Conservation (phyloP, 2,797 vertebrate species). For the Apogon hyalosoma region DNA sequence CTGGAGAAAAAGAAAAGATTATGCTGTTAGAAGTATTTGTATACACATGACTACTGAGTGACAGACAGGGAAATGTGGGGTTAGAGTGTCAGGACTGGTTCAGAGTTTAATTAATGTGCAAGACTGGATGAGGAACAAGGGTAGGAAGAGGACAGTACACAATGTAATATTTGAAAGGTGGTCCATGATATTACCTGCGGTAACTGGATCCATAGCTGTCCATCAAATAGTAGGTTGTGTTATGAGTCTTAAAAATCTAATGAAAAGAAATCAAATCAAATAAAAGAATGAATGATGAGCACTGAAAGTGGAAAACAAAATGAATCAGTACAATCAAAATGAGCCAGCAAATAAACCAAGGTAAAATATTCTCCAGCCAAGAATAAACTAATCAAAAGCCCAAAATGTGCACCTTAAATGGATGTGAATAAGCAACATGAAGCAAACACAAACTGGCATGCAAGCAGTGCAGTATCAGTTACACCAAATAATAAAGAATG, state of each 20-base stretch:
- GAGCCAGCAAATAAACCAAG: constrained; percentile 68
- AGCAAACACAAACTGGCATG: constrained; percentile 61
- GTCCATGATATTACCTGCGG: constrained; percentile 80
- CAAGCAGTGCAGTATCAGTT: constrained; percentile 45
- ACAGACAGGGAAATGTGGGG: constrained; percentile 32
- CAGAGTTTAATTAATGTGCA: constrained; percentile 20
- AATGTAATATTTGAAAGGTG: constrained; percentile 58
- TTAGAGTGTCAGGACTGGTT: constrained; percentile 50
- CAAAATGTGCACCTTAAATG: constrained; percentile 47
- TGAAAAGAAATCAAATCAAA: constrained; percentile 85
- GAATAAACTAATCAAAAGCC: constrained; percentile 39
- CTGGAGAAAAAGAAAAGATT: constrained; percentile 32
- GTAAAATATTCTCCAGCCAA: constrained; percentile 36
- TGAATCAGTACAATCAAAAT: constrained; percentile 73
- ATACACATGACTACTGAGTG: constrained; percentile 15
- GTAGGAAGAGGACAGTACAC: constrained; percentile 63
- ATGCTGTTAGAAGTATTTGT: constrained; percentile 21
- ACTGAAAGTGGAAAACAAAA: constrained; percentile 76
- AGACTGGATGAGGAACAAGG: constrained; percentile 60
- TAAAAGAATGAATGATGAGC: constrained; percentile 76
- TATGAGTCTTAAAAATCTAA: constrained; percentile 86
- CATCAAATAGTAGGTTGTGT: constrained; percentile 81
- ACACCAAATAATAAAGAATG: constrained; percentile 52
- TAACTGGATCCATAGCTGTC: constrained; percentile 78
- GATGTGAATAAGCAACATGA: constrained; percentile 60